These are phyloP conservation scores for Acrocera orbiculus DNA, from an alignment of 2,888 invertebrate species.

Conservation along the genomic window DNA sequence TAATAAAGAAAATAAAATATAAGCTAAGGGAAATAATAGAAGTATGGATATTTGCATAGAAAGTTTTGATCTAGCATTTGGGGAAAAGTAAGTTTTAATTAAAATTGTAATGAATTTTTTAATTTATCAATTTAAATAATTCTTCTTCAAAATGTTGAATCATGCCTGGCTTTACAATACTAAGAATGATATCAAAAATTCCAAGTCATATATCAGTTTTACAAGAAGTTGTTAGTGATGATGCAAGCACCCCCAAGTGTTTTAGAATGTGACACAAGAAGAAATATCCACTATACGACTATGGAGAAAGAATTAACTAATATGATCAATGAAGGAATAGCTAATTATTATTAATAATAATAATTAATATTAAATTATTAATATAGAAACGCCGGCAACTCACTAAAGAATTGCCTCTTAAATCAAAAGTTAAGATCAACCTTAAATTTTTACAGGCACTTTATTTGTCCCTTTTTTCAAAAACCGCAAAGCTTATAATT, in stretches of 20 bases:
- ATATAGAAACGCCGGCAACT: too few relatives aligned
- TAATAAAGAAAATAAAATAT: conserved; percentile 80
- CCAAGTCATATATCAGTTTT: conserved; percentile 87
- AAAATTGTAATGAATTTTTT: conserved; percentile 1
- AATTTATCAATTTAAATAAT: conserved; percentile 41
- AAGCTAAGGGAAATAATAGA: conserved; percentile 76
- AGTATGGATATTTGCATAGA: conserved; percentile 93
- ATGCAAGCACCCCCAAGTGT: conserved; percentile 89
- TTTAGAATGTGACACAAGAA: conserved; percentile 75
- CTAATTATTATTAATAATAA: too few relatives aligned
- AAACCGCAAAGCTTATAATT: too few relatives aligned
- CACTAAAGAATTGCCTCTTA: too few relatives aligned
- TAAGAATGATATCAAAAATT: conserved; percentile 75
- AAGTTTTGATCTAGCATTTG: conserved; percentile 95
- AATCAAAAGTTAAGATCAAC: too few relatives aligned
- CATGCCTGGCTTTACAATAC: conserved; percentile 86
- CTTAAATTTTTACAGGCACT: too few relatives aligned
- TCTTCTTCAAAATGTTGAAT: conserved; percentile 74
- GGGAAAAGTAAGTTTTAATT: conserved; percentile 68
- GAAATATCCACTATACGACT: conserved; percentile 56
- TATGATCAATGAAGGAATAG: conserved; percentile 52
- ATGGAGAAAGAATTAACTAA: conserved; percentile 72
- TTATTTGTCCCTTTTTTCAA: too few relatives aligned
- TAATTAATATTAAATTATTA: too few relatives aligned
- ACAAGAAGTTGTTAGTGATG: conserved; percentile 95